phyloP scores from a whole-genome alignment of 2,888 invertebrate genomes.

The Nephrotoma guestfalica region DNA sequence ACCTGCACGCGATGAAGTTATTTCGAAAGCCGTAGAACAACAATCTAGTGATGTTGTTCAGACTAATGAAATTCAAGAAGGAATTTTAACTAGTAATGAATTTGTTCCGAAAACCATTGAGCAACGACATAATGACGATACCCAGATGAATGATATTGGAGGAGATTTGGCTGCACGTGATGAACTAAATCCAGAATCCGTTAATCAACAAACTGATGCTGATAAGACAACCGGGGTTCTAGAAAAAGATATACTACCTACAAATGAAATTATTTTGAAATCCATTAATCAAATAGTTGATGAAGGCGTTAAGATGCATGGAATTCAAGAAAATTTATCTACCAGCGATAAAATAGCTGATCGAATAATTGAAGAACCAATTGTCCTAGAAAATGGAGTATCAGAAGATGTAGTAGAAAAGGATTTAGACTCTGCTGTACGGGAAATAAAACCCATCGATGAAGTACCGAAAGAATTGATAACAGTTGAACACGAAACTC shows the following conservation, averaged over 20 bases:
- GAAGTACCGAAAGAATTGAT: conserved; percentile 7
- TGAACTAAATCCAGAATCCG: too few species aligned
- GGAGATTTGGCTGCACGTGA: too few species aligned
- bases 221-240: too few species aligned
- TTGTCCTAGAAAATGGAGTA: background rate
- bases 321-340: background rate
- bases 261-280: background rate
- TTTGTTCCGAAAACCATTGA: too few species aligned
- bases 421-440: background rate
- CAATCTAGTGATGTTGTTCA: too few species aligned
- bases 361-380: background rate
- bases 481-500: conserved; percentile 8
- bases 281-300: background rate
- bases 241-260: background rate
- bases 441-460: background rate
- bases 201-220: too few species aligned
- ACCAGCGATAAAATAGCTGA: background rate
- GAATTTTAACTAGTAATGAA: too few species aligned
- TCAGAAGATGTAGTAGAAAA: conserved; percentile 1
- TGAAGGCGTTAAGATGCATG: conserved; percentile 3
- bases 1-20: too few species aligned
- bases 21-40: too few species aligned
- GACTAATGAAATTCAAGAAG: too few species aligned
- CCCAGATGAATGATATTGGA: too few species aligned
- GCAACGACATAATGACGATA: too few species aligned